Conservation (phyloP, 1,140 invertebrate species). For the Palaemon carinicauda region DNA sequence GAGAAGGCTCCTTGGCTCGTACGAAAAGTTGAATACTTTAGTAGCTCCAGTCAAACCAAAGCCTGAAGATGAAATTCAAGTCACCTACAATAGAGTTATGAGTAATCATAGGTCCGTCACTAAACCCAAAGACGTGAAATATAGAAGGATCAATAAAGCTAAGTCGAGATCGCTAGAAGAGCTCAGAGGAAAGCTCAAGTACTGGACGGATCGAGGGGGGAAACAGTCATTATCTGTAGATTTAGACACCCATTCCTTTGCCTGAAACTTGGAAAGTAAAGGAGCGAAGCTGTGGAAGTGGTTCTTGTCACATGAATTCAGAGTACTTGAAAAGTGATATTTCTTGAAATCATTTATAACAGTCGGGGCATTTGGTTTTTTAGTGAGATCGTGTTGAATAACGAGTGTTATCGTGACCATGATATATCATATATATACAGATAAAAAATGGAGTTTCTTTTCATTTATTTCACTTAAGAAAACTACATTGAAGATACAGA, state of each 20-base stretch:
- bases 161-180: conserved; percentile 89
- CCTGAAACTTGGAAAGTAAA: background rate
- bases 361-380: too few species aligned
- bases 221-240: conserved; percentile 48
- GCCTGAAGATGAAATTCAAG: conserved; percentile 58
- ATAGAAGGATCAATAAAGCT: conserved; percentile 88
- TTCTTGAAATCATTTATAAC: too few species aligned
- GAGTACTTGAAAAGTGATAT: too few species aligned
- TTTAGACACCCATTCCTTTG: conserved; percentile 40
- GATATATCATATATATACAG: too few species aligned
- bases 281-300: background rate
- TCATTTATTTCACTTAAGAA: too few species aligned
- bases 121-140: conserved; percentile 89
- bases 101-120: conserved; percentile 87
- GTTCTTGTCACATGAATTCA: background rate
- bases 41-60: background rate
- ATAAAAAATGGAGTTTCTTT: too few species aligned
- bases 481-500: too few species aligned
- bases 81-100: conserved; percentile 85
- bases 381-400: too few species aligned
- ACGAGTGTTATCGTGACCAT: too few species aligned
- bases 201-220: conserved; percentile 36
- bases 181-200: conserved; percentile 74
- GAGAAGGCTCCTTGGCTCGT: conserved; percentile 49
- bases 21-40: conserved; percentile 43